These are phyloP conservation scores for Melanostoma mellinum DNA, from an alignment of 2,888 invertebrate species.

Conservation along the genomic window DNA sequence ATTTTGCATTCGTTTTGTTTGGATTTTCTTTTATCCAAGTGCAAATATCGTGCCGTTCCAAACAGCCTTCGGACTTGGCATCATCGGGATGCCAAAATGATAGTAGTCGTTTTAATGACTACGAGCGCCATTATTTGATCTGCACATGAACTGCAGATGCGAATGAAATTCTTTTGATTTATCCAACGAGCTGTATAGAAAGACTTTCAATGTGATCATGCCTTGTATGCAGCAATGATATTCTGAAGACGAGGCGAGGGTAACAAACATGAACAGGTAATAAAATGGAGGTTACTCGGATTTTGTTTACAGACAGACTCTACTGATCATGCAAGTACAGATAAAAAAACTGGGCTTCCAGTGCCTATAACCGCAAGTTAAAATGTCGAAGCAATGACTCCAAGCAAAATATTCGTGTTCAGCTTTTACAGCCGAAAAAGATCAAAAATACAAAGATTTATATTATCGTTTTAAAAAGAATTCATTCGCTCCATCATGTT, in stretches of 20 bases:
- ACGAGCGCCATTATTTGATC: constrained; percentile 54
- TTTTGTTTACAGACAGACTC: constrained; percentile 1
- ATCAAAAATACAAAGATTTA: no score
- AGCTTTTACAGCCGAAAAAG: no score
- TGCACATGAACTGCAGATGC: constrained; percentile 49
- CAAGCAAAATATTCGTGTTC: no score
- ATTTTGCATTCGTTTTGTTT: neutral
- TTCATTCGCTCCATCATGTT: no score
- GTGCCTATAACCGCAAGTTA: no score
- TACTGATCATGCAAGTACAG: no score
- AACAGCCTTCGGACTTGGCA: constrained; percentile 15
- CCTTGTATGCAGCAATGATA: neutral
- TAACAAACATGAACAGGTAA: neutral
- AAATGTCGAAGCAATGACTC: no score
- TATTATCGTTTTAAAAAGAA: no score
- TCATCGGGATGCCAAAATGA: constrained; percentile 50
- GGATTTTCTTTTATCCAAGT: constrained; percentile 45
- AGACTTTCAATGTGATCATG: neutral
- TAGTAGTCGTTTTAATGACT: constrained; percentile 26
- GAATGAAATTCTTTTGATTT: constrained; percentile 43
- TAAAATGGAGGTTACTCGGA: constrained; percentile 18
- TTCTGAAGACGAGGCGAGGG: neutral
- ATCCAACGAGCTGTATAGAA: constrained; percentile 21
- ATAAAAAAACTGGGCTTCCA: no score
- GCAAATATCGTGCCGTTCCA: constrained; percentile 30